A percentile compares a stretch with the other conserved stretches of the same genome.
phyloP scores from a whole-genome alignment of 2,797 vertebrate genomes.

The Clangula hyemalis region DNA sequence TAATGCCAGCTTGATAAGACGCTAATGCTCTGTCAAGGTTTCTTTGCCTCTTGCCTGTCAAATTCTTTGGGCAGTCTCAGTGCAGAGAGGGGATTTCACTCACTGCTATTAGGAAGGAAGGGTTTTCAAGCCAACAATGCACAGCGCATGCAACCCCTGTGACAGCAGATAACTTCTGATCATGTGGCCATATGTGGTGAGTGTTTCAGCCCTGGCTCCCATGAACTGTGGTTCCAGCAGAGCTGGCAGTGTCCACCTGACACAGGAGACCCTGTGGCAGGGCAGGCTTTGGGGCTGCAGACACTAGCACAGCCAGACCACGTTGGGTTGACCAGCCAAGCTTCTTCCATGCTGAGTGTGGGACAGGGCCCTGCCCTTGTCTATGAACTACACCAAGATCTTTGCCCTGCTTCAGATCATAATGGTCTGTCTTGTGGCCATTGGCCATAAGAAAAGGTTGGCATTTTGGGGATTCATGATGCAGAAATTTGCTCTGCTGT shows the following conservation, averaged over 20 bases:
- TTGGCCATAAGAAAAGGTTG: neutral
- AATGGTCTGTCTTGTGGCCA: neutral
- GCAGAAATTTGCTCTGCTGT: neutral
- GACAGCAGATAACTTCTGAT: neutral
- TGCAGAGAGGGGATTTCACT: neutral
- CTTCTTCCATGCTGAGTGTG: fast-evolving
- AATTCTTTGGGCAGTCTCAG: neutral
- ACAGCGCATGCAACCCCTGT: neutral
- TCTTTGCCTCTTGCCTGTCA: neutral
- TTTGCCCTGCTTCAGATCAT: neutral
- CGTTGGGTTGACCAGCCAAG: neutral
- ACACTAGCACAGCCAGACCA: neutral
- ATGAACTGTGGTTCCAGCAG: neutral
- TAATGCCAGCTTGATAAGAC: neutral
- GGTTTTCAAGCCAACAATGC: neutral
- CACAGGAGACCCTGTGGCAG: neutral
- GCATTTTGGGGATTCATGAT: neutral
- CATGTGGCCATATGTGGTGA: neutral
- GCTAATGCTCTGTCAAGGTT: neutral
- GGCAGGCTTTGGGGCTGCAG: neutral
- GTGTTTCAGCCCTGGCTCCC: neutral
- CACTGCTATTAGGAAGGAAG: neutral
- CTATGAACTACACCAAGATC: neutral
- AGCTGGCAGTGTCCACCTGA: neutral
- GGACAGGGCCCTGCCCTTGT: neutral